Conservation (phyloP, 2,797 vertebrate species). For the Pseudopleuronectes americanus region DNA sequence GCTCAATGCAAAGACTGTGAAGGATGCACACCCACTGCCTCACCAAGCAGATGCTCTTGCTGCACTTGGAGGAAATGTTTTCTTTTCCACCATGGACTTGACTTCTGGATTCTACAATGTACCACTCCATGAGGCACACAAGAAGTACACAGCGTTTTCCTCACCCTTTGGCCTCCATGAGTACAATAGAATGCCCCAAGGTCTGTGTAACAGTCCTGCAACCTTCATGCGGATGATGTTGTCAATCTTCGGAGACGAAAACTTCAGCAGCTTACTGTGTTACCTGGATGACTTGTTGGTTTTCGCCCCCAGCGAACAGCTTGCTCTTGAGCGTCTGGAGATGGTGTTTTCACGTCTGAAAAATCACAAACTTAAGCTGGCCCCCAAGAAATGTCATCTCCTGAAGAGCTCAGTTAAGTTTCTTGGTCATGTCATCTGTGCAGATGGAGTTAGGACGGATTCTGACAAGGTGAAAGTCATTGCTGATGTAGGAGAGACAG, state of each 20-base stretch:
- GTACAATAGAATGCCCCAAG: conserved; percentile 29
- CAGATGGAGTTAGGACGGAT: conserved; percentile 17
- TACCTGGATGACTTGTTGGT: conserved; percentile 34
- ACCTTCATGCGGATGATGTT: conserved; percentile 43
- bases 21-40: conserved; percentile 8
- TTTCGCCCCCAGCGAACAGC: conserved; percentile 11
- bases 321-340: conserved; percentile 2
- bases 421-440: conserved; percentile 12
- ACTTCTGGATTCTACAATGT: conserved; percentile 2
- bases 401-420: conserved; percentile 35
- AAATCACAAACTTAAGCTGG: background rate
- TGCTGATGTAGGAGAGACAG: background rate
- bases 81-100: background rate
- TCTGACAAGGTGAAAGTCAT: conserved; percentile 27
- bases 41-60: conserved; percentile 7
- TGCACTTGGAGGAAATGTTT: background rate
- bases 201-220: conserved; percentile 37
- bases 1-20: background rate
- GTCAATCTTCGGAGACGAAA: conserved; percentile 32
- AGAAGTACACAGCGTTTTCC: conserved; percentile 25
- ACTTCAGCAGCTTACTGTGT: conserved; percentile 9
- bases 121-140: conserved; percentile 1
- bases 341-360: conserved; percentile 19
- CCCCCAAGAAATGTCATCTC: conserved; percentile 32
- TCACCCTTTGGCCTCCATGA: conserved; percentile 24